These are phyloP conservation scores for Sabatieria punctata DNA, from an alignment of 2,888 invertebrate genomes.

Conservation along the genomic window DNA sequence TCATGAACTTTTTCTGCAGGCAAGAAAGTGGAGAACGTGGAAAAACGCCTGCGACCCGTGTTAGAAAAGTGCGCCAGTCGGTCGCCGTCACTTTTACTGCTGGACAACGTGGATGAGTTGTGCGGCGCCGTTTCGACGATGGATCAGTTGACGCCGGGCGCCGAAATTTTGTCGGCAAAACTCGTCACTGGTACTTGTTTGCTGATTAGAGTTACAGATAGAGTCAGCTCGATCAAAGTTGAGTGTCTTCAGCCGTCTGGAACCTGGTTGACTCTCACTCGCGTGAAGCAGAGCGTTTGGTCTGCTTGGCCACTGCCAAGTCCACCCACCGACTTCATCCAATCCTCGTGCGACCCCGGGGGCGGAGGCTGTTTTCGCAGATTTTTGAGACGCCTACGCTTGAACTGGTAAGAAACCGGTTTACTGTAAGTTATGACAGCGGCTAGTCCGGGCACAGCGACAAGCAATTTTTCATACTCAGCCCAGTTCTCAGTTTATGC, in stretches of 20 bases:
- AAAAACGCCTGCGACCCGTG: neutral
- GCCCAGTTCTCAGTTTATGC: no score
- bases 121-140: neutral
- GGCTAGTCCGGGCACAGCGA: no score
- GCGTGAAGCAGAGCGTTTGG: no score
- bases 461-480: no score
- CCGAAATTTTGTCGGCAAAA: neutral
- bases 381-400: no score
- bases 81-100: neutral
- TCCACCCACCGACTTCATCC: neutral
- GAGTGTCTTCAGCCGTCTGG: no score
- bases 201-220: no score
- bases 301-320: slow-evolving; percentile 1
- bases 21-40: slow-evolving; percentile 1
- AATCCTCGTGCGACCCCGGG: neutral
- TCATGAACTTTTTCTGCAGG: slow-evolving; percentile 2
- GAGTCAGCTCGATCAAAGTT: no score
- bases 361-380: neutral
- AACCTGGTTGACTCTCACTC: no score
- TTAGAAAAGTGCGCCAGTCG: neutral
- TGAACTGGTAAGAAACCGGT: no score
- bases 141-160: neutral
- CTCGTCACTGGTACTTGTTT: neutral
- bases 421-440: no score
- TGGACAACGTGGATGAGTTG: slow-evolving; percentile 2